Base-by-base conservation (phyloP, 2,113 vertebrate species). In the Himantopus leucocephalus region DNA sequence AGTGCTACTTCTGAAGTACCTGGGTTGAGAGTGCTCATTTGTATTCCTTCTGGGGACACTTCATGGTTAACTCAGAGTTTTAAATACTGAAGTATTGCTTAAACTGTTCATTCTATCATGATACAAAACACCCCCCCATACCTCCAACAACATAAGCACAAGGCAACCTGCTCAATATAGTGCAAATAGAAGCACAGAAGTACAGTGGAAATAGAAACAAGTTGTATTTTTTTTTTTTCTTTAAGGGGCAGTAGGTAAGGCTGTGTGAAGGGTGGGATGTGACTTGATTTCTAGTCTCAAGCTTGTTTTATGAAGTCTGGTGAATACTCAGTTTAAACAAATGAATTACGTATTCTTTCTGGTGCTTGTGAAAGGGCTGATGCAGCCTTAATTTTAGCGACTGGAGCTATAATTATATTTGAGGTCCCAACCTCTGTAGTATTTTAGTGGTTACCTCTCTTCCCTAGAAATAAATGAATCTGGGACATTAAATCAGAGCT, bases 331-430 rank as follows among this genome's bases (percentile, higher is more conserved):
- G 50, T 87, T 87, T 80, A 68, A 92, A 35, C 94, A 94, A 80
- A 81, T 62, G 74, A 87, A 22, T 93, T 95, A 17, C 52, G 5
- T 96, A 52, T 87, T 80, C 76, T 39, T 95, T 85, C 78, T 91
- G 88, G 59, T 37, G 48, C 41, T 64, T 43, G 34, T 62, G 23
- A 68, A 91, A 95, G 81, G 91, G 96, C 96, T 97, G 97, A 97
- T 48, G 2, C 94, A 93, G 94, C 95, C 88, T 83, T 63, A 58
- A 88, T 95, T 95, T 72, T 71, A 67, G 73, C 5, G 1, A 85
- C 17, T 26, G 55, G 93, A 70, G 63, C 96, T 91, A 7, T 96
- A 93, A 94, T 97, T 97, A 90, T 52, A 37, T 56, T 27, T 82
- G 88, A 95, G 63, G 88, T 82, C 76, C 26, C 79, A 95, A 15